Conservation (phyloP, 2,797 vertebrate genomes). For the Poeciliopsis gracilis region DNA sequence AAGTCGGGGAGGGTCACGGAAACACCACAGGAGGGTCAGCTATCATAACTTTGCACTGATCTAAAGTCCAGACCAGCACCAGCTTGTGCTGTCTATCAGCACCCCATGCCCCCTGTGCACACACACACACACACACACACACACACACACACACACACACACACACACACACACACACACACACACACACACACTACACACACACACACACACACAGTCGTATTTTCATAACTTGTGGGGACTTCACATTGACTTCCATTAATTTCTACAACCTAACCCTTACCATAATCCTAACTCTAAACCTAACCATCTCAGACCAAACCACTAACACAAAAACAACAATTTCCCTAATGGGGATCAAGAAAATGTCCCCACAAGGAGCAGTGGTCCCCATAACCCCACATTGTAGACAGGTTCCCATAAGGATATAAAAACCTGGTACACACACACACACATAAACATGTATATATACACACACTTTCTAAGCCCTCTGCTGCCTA, state of each 20-base stretch:
- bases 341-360: too few species aligned
- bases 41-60: conserved; percentile 79
- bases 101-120: conserved; percentile 11
- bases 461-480: conserved; percentile 16
- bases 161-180: conserved; percentile 9
- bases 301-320: too few species aligned
- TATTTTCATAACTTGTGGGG: too few species aligned
- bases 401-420: too few species aligned
- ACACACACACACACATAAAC: conserved; percentile 9
- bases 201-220: neutral
- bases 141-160: neutral
- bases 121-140: conserved; percentile 12
- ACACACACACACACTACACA: neutral
- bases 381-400: too few species aligned
- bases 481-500: conserved; percentile 37
- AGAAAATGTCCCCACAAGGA: too few species aligned
- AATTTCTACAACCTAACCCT: too few species aligned
- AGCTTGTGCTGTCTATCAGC: conserved; percentile 72
- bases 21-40: conserved; percentile 72
- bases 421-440: too few species aligned
- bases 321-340: too few species aligned
- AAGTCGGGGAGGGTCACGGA: conserved; percentile 59
- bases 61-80: conserved; percentile 75
- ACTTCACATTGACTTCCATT: too few species aligned
- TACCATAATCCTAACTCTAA: too few species aligned